Base-by-base conservation (phyloP, 2,888 invertebrate species). In the Limnephilus lunatus region DNA sequence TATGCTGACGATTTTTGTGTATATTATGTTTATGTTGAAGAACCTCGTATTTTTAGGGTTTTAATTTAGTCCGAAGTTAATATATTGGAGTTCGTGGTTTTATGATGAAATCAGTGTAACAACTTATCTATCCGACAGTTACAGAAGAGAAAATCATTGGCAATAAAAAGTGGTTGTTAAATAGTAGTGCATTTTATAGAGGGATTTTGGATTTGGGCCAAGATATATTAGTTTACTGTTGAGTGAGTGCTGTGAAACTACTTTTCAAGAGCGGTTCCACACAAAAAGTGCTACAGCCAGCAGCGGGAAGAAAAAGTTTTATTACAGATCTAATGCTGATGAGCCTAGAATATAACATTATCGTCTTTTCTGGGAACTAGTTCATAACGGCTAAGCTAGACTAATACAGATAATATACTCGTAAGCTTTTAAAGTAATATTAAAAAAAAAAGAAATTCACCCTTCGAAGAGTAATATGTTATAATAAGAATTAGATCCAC, bases 91-190 rank as follows among this genome's bases (percentile, higher is more conserved):
- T 68, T 87, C 19, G 7, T 89, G 39, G 30, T 35, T 89, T 89
- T 81, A 87, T 89, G 80, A 80, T 35, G 35, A 89, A 89, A 89
- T 89, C 32, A 89, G 25, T 89, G n/a, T 32, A 89, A 81, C 81
- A 87, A 87, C 87, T 87, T 87, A 87, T 90, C 82, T 48, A 83
- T 90, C 81, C 82, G 83, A 39, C 81, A 48, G 31, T 90, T 83
- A 83, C 83, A 30, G 90, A 90, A 48, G 90, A 90, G 90, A 90
- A 89, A 89, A 90, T 90, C 83, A 90, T 90, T 82, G 90, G 82
- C 81, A 82, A 83, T 90, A 90, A 90, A 90, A 82, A 90, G 90
- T 48, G 81, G 83, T 83, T 82, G 90, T 90, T 82, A 90, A 90
- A 90, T 90, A 19, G 30, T 30, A 81, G 90, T 90, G 90, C 90